Evolutionary conservation across 2,797 vertebrate species (phyloP).

Genomic region (Kryptopterus vitreolus): DNA sequence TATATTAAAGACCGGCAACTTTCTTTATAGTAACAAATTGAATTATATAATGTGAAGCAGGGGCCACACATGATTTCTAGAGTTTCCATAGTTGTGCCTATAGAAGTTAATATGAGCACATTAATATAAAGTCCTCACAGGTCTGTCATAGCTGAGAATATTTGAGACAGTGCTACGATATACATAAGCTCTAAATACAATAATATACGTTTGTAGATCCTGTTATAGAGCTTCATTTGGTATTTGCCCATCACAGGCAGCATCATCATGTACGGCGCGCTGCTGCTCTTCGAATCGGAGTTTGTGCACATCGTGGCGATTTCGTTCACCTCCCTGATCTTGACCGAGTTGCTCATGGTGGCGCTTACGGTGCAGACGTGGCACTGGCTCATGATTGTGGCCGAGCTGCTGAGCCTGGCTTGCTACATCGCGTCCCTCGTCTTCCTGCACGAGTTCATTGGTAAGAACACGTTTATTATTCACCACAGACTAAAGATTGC

Average conservation of each 20-base stretch:
- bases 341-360: conserved; percentile 98
- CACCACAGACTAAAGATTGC: neutral
- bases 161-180: neutral
- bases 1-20: neutral
- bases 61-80: neutral
- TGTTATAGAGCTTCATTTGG: neutral
- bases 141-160: neutral
- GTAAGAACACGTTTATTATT: conserved; percentile 67
- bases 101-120: neutral
- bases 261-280: conserved; percentile 97
- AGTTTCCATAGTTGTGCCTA: too few species aligned
- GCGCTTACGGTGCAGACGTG: conserved; percentile 95
- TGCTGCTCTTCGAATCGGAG: conserved; percentile 95
- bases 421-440: conserved; percentile 95
- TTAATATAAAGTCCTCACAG: neutral
- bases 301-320: conserved; percentile 98
- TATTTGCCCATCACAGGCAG: conserved; percentile 76
- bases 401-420: conserved; percentile 90
- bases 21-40: neutral
- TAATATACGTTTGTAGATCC: neutral
- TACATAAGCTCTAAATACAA: neutral
- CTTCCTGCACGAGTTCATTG: conserved; percentile 95
- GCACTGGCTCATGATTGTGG: conserved; percentile 99
- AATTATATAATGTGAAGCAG: neutral
- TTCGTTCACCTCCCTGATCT: conserved; percentile 95